phyloP scores from a whole-genome alignment of 1,140 invertebrate species.

The Saccostrea echinata region DNA sequence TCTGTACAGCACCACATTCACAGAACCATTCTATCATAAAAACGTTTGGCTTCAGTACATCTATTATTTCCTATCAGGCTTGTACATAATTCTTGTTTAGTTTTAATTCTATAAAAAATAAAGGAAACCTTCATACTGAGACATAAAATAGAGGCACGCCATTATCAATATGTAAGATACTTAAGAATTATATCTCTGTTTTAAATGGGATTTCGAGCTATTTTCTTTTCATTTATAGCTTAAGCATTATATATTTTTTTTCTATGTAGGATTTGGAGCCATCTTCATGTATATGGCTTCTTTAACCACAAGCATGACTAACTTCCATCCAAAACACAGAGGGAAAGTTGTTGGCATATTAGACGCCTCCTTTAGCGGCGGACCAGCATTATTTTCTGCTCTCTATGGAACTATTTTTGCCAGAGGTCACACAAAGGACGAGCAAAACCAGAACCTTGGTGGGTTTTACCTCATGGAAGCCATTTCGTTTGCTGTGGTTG shows the following conservation, averaged over 20 bases:
- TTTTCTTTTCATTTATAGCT: neutral
- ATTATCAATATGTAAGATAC: too few relatives aligned
- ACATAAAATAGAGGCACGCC: too few relatives aligned
- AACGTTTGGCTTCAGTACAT: conserved; percentile 67
- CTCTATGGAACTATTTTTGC: conserved; percentile 67
- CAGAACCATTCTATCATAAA: conserved; percentile 61
- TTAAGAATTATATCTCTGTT: too few relatives aligned
- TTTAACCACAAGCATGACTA: conserved; percentile 67
- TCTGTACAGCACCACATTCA: conserved; percentile 65
- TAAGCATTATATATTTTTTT: neutral
- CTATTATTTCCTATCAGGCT: conserved; percentile 69
- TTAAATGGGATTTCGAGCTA: too few relatives aligned
- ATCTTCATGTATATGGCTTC: conserved; percentile 73
- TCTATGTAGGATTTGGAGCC: conserved; percentile 68
- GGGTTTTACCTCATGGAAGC: conserved; percentile 71
- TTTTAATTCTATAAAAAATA: too few relatives aligned
- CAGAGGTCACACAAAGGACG: conserved; percentile 66
- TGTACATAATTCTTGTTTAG: neutral
- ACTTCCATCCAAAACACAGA: conserved; percentile 68
- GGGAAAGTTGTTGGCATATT: conserved; percentile 70
- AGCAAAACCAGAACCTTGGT: conserved; percentile 68
- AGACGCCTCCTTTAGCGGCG: conserved; percentile 72
- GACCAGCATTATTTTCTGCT: conserved; percentile 67
- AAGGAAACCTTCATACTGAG: too few relatives aligned
- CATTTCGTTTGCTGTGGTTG: conserved; percentile 65